Evolutionary conservation across 2,113 vertebrate species (phyloP).

Genomic region (Oryzias woworae): DNA sequence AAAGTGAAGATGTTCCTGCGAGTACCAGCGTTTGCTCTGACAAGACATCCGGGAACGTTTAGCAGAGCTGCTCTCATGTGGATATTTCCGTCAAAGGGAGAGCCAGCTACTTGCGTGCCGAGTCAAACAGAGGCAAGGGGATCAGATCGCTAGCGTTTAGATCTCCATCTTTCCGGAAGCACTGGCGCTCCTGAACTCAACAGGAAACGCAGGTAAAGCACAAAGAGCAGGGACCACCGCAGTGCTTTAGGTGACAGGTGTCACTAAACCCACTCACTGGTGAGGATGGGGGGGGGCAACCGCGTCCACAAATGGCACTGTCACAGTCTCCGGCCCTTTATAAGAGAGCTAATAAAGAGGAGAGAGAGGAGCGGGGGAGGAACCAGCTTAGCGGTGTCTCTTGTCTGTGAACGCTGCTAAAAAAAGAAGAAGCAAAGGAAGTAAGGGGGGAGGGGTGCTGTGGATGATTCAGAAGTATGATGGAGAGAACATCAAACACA

Average conservation of each 20-base stretch:
- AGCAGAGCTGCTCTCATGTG: no score
- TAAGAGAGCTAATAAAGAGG: slow-evolving; percentile 23
- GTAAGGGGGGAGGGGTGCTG: slow-evolving; percentile 19
- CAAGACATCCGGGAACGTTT: no score
- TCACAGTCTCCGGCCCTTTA: slow-evolving; percentile 27
- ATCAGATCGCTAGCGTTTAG: no score
- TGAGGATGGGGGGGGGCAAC: slow-evolving; percentile 19
- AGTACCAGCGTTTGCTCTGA: no score
- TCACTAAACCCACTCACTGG: slow-evolving; percentile 20
- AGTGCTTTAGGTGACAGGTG: slow-evolving; percentile 11
- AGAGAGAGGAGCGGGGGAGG: slow-evolving; percentile 25
- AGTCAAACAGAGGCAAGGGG: no score
- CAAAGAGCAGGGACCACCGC: no score
- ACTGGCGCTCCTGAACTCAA: no score
- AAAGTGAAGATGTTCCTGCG: no score
- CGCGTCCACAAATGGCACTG: slow-evolving; percentile 31
- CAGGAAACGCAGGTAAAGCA: no score
- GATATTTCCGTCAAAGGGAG: no score
- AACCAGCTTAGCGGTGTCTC: slow-evolving; percentile 20
- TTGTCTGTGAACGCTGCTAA: slow-evolving; percentile 66
- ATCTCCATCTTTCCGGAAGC: no score
- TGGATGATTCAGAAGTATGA: slow-evolving; percentile 48
- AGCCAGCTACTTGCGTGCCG: no score
- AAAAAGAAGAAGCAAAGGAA: slow-evolving; percentile 64
- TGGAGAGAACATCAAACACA: slow-evolving; percentile 21